Evolutionary conservation across 30 jellyfish, hydroid and myxozoan genomes (phyloP).

Genomic region (Cassiopea andromeda): DNA sequence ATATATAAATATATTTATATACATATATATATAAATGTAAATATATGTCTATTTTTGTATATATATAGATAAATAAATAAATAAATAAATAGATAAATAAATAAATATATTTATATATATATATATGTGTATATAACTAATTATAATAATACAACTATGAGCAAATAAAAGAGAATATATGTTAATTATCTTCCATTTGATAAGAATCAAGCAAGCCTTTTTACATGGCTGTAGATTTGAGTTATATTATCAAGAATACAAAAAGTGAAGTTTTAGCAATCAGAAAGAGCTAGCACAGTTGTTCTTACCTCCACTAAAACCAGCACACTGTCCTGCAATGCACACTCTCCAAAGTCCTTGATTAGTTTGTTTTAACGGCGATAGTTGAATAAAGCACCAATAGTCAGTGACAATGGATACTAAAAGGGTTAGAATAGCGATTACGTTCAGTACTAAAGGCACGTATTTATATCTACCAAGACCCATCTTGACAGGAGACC

Average conservation of each 20-base stretch:
- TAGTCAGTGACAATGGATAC: slow-evolving; percentile 19
- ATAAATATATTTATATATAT: too few relatives aligned
- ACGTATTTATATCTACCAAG: slow-evolving; percentile 35
- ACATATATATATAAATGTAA: too few relatives aligned
- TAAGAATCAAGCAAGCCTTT: too few relatives aligned
- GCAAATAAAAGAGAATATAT: too few relatives aligned
- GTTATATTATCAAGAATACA: neutral
- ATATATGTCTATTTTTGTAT: too few relatives aligned
- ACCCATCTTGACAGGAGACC: slow-evolving; percentile 18
- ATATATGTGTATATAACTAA: too few relatives aligned
- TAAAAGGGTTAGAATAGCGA: slow-evolving; percentile 1
- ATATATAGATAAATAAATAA: too few relatives aligned
- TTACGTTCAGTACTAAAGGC: slow-evolving; percentile 13
- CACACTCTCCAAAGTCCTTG: slow-evolving; percentile 57
- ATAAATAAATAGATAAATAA: too few relatives aligned
- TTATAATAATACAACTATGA: too few relatives aligned
- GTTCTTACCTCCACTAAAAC: slow-evolving; percentile 15
- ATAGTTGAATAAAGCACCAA: slow-evolving; percentile 21
- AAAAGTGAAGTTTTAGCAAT: neutral
- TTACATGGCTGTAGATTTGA: neutral
- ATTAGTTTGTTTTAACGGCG: neutral
- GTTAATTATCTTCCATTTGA: too few relatives aligned
- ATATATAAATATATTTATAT: too few relatives aligned
- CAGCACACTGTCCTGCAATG: neutral
- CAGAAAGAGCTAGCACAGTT: neutral